These are phyloP conservation scores for Limanda limanda DNA, from an alignment of 2,113 vertebrate species.

Conservation along the genomic window DNA sequence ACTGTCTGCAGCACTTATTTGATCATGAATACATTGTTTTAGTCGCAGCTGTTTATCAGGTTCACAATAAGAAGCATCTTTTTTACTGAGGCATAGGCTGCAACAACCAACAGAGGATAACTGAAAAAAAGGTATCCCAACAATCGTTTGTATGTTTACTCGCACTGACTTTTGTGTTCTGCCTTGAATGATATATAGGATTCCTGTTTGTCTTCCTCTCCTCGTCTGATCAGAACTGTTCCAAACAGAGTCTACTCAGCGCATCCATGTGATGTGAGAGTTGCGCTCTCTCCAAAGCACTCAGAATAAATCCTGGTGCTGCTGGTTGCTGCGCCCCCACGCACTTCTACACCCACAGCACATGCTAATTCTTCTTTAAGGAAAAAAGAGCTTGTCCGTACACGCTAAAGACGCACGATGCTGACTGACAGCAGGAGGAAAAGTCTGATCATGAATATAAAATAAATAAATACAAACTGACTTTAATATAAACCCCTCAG, in stretches of 20 bases:
- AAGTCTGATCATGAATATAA: neutral
- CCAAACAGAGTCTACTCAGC: neutral
- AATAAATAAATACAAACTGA: no score
- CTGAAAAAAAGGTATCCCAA: no score
- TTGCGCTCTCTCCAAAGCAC: conserved; percentile 49
- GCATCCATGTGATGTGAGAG: conserved; percentile 40
- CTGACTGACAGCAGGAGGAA: neutral
- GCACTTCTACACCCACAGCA: conserved; percentile 65
- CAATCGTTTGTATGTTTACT: no score
- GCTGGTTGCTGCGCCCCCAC: conserved; percentile 57
- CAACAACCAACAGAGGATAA: neutral
- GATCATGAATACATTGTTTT: neutral
- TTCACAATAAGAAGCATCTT: neutral
- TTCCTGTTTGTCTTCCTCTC: no score
- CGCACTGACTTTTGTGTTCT: no score
- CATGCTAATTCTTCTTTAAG: conserved; percentile 25
- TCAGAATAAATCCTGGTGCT: conserved; percentile 62
- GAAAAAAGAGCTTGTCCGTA: conserved; percentile 27
- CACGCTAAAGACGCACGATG: conserved; percentile 8
- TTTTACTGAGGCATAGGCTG: neutral
- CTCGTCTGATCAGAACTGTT: neutral
- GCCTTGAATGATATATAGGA: no score
- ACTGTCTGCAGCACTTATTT: neutral
- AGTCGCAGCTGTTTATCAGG: neutral
- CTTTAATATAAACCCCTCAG: no score